Base-by-base conservation (phyloP, 1,140 invertebrate species). In the Octopus sinensis region DNA sequence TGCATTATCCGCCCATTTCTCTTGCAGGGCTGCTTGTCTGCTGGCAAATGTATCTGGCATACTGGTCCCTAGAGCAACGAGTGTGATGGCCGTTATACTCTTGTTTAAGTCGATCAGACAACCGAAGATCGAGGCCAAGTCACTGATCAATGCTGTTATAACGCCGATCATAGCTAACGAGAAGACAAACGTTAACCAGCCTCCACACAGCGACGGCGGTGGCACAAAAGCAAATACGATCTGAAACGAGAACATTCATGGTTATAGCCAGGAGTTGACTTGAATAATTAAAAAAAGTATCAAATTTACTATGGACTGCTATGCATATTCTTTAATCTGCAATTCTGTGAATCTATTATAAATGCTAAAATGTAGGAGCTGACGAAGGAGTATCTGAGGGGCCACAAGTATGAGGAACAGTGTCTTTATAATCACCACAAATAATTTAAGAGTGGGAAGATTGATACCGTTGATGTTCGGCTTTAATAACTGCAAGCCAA, bases 11-110 rank as follows among this genome's bases (percentile, higher is more conserved):
- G 92, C 92, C 12, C 88, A 90, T 84, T 92, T 92, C 80, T 92
- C 92, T 76, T 88, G 88, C 2, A 87, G 80, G 0, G 92, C 92
- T 4, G 92, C 92, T 56, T 89, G 88, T 86, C 90, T 91, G 81
- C 91, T 92, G 80, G 92, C 92, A 88, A 94, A 94, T 1, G 93
- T 92, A 87, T 94, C 94, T 0, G 94, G 94, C 78, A 95, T 91
- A 80, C 93, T 94, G 52, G 94, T 95, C 81, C 94, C 94, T 82
- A 95, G 86, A 53, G 94, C 94, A 62, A 95, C 94, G 79, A 95
- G 92, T 4, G 94, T 94, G 77, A 94, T 94, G 71, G 94, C 93
- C 87, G 93, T 94, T 30, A 94, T 92, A 10, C 90, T 88, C 83
- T 93, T 92, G 68, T 92, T 86, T 0, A 94, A 87, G 9, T 91